Evolutionary conservation across 2,888 invertebrate genomes (phyloP).

Genomic region (Corythucha ciliata): DNA sequence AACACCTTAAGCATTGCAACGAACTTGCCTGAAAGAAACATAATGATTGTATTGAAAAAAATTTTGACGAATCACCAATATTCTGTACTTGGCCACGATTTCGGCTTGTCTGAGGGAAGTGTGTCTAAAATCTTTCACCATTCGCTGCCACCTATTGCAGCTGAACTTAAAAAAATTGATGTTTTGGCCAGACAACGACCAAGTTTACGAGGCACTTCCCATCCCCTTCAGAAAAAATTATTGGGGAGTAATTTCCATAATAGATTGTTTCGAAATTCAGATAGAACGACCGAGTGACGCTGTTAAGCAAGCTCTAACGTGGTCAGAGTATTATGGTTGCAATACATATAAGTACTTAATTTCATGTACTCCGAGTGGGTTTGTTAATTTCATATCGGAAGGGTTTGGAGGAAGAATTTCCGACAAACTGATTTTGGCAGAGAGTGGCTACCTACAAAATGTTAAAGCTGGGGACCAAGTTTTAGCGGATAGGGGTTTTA

Average conservation of each 20-base stretch:
- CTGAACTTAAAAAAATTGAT: slow-evolving; percentile 21
- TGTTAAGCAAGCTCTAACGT: slow-evolving; percentile 35
- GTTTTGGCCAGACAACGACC: slow-evolving; percentile 14
- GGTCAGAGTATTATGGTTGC: slow-evolving; percentile 38
- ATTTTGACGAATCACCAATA: slow-evolving; percentile 16
- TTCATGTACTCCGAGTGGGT: slow-evolving; percentile 37
- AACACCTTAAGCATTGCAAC: not conserved
- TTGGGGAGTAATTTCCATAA: slow-evolving; percentile 32
- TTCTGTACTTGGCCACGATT: slow-evolving; percentile 12
- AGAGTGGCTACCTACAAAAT: slow-evolving; percentile 30
- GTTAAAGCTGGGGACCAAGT: slow-evolving; percentile 31
- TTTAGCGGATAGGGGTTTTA: slow-evolving; percentile 25
- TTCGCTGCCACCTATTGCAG: slow-evolving; percentile 8
- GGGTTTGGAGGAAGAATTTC: slow-evolving; percentile 38
- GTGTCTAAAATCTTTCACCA: slow-evolving; percentile 7
- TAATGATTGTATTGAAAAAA: slow-evolving; percentile 18
- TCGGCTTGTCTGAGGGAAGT: slow-evolving; percentile 9
- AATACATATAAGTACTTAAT: slow-evolving; percentile 39
- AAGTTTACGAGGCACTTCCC: slow-evolving; percentile 8
- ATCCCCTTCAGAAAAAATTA: slow-evolving; percentile 21
- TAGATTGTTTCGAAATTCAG: slow-evolving; percentile 37
- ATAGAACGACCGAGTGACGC: slow-evolving; percentile 36
- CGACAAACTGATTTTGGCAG: slow-evolving; percentile 32
- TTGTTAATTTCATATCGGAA: slow-evolving; percentile 39
- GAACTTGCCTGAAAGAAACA: slow-evolving; percentile 1